Evolutionary conservation across 2,888 invertebrate genomes (phyloP).

Genomic region (Platycnemis pennipes): DNA sequence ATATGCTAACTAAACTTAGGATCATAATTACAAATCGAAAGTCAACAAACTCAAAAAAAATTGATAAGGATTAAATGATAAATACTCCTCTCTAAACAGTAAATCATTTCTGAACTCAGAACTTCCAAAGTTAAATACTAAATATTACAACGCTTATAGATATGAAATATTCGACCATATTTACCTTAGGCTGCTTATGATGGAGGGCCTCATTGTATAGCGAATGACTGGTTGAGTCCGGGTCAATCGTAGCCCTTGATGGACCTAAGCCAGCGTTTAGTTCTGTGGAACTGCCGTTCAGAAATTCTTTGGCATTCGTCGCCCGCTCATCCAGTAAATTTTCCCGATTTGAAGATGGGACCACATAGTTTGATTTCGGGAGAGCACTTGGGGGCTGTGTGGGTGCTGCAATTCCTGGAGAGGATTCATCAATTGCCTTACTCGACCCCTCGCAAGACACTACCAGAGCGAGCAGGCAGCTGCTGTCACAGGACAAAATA

Average conservation of each 20-base stretch:
- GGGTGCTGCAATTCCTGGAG: slow-evolving; percentile 43
- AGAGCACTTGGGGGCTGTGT: slow-evolving; percentile 55
- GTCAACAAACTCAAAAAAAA: too few relatives aligned
- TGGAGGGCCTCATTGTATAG: not conserved
- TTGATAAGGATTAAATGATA: too few relatives aligned
- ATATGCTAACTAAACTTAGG: too few relatives aligned
- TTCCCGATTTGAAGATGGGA: not conserved
- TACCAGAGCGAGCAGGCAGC: slow-evolving; percentile 55
- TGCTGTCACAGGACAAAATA: slow-evolving; percentile 7
- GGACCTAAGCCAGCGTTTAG: slow-evolving; percentile 13
- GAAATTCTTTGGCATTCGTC: slow-evolving; percentile 30
- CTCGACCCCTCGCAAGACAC: slow-evolving; percentile 61
- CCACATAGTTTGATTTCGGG: slow-evolving; percentile 28
- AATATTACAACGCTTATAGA: too few relatives aligned
- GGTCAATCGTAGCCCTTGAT: slow-evolving; percentile 2
- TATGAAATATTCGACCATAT: too few relatives aligned
- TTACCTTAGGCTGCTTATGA: not conserved
- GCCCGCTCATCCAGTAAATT: slow-evolving; percentile 9
- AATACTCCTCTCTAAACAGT: not conserved
- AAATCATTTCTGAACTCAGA: not conserved
- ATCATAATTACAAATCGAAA: too few relatives aligned
- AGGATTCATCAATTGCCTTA: slow-evolving; percentile 45
- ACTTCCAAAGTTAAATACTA: too few relatives aligned
- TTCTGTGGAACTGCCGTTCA: slow-evolving; percentile 44
- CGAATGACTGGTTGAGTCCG: not conserved